phyloP scores from a whole-genome alignment of 30 jellyfish, hydroid and myxozoan species.

The Cassiopea xamachana region DNA sequence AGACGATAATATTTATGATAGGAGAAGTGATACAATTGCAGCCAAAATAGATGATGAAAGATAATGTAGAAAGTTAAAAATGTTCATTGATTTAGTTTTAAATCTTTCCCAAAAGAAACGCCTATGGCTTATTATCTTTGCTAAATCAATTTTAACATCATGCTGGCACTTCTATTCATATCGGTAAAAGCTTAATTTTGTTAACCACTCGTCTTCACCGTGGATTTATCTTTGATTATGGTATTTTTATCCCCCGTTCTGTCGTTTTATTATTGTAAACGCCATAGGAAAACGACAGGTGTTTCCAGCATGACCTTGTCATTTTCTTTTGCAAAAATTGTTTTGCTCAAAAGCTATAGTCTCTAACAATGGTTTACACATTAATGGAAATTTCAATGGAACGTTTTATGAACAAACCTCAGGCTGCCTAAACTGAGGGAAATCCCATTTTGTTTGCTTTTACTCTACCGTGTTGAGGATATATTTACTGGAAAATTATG shows the following conservation, averaged over 20 bases:
- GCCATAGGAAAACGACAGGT: slow-evolving; percentile 54
- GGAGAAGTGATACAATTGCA: background rate
- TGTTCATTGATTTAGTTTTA: background rate
- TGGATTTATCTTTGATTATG: slow-evolving; percentile 51
- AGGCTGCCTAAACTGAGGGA: background rate
- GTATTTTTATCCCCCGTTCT: slow-evolving; percentile 59
- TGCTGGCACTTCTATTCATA: slow-evolving; percentile 44
- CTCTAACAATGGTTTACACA: background rate
- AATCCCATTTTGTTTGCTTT: background rate
- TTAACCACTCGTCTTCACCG: slow-evolving; percentile 40
- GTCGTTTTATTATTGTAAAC: slow-evolving; percentile 52
- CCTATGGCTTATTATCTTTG: slow-evolving; percentile 53
- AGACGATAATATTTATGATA: too few species aligned
- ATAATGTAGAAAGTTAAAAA: background rate
- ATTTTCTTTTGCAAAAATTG: slow-evolving; percentile 22
- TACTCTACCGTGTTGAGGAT: background rate
- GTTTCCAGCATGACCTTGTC: slow-evolving; percentile 59
- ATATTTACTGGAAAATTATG: background rate
- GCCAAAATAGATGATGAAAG: background rate
- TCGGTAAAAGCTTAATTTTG: slow-evolving; percentile 47
- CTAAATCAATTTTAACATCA: slow-evolving; percentile 44
- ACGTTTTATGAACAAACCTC: background rate
- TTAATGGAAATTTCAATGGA: slow-evolving; percentile 11
- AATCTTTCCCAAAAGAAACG: slow-evolving; percentile 15
- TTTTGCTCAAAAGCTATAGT: slow-evolving; percentile 43